Conservation (phyloP, 2,113 vertebrate species). For the Hucho hucho region DNA sequence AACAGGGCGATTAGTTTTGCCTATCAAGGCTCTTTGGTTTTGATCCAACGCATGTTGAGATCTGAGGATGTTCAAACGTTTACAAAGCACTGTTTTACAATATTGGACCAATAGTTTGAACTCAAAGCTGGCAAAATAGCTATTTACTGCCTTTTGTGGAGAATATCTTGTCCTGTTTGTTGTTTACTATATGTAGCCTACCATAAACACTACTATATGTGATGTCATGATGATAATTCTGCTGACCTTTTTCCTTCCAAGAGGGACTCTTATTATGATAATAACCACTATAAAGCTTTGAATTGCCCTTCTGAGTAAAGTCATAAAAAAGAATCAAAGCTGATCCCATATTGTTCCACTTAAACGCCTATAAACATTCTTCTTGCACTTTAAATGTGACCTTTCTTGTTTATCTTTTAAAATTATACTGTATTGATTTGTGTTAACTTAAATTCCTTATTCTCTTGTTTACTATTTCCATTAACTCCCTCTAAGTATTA, state of each 20-base stretch:
- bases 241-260: conserved; percentile 59
- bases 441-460: background rate
- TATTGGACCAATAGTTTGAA: conserved; percentile 25
- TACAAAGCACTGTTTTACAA: background rate
- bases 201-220: background rate
- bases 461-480: background rate
- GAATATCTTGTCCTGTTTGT: conserved; percentile 6
- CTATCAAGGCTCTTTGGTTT: background rate
- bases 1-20: background rate
- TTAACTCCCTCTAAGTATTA: no score
- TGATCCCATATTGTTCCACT: background rate
- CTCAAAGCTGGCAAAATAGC: background rate
- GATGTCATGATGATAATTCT: background rate
- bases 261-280: conserved; percentile 50
- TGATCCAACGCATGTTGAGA: background rate
- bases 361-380: background rate
- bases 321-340: no score
- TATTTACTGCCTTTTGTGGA: conserved; percentile 6
- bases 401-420: background rate
- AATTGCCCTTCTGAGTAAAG: background rate
- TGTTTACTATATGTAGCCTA: background rate
- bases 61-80: background rate
- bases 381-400: background rate
- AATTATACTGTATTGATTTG: background rate
- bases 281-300: conserved; percentile 1